Evolutionary conservation across 2,113 vertebrate genomes (phyloP).

Genomic region (Dromiciops gliroides): DNA sequence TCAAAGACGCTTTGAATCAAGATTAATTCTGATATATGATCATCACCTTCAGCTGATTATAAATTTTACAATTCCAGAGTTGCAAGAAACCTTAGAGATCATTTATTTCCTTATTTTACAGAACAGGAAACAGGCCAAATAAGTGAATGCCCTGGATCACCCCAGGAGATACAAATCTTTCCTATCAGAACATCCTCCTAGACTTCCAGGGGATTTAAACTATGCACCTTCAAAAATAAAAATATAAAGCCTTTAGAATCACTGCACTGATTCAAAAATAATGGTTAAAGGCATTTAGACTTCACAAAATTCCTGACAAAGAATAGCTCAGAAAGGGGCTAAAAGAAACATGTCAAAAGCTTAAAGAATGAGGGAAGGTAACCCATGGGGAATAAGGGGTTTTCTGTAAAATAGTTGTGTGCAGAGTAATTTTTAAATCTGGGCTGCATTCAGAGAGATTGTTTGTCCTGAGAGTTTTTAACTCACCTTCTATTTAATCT

Average conservation of each 20-base stretch:
- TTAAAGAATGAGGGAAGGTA: constrained; percentile 26
- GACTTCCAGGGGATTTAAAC: background rate
- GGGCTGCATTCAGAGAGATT: constrained; percentile 42
- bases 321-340: constrained; percentile 29
- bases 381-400: constrained; percentile 29
- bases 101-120: background rate
- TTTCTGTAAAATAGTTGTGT: constrained; percentile 15
- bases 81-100: background rate
- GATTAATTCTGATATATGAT: background rate
- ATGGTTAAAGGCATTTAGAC: background rate
- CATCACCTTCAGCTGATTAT: background rate
- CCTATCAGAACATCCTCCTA: background rate
- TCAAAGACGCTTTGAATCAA: background rate
- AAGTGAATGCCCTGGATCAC: background rate
- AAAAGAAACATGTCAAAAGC: constrained; percentile 42
- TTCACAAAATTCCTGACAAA: constrained; percentile 13
- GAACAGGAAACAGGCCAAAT: background rate
- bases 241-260: background rate
- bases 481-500: constrained; percentile 42
- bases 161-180: background rate
- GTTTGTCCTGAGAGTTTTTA: background rate
- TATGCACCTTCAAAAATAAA: background rate
- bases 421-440: constrained; percentile 44
- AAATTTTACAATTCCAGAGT: background rate
- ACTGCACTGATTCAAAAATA: constrained; percentile 19